Conservation (phyloP, 1,140 invertebrate genomes). For the Orchesella cincta region DNA sequence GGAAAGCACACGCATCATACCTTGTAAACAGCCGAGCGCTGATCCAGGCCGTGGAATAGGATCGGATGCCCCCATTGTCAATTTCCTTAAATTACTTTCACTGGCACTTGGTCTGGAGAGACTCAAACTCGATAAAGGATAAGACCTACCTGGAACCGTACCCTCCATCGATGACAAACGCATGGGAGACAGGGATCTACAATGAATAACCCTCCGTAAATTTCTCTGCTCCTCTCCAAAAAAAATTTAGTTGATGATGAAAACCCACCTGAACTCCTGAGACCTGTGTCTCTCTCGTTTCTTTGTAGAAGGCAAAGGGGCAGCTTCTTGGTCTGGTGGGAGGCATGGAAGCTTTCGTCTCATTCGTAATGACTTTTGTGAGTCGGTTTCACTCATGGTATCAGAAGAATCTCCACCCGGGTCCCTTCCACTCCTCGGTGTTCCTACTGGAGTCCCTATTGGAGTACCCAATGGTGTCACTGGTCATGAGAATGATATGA, state of each 20-base stretch:
- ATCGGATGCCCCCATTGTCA: constrained; percentile 55
- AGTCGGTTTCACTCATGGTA: constrained; percentile 61
- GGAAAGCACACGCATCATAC: constrained; percentile 47
- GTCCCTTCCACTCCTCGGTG: constrained; percentile 54
- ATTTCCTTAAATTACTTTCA: constrained; percentile 59
- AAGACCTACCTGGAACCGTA: constrained; percentile 49
- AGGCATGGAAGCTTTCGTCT: constrained; percentile 63
- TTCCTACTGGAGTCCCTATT: constrained; percentile 57
- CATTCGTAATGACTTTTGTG: constrained; percentile 61
- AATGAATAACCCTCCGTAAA: too few relatives aligned
- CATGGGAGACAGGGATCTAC: constrained; percentile 53
- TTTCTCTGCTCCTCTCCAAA: too few relatives aligned
- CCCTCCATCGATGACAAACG: constrained; percentile 58
- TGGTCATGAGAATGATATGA: constrained; percentile 44
- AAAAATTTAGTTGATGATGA: not conserved
- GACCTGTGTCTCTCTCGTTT: constrained; percentile 53
- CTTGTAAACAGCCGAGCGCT: constrained; percentile 59
- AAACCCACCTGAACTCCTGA: constrained; percentile 54
- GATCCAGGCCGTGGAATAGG: constrained; percentile 57
- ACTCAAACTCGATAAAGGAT: constrained; percentile 53
- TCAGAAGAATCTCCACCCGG: constrained; percentile 59
- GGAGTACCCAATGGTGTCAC: constrained; percentile 55
- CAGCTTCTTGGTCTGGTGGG: constrained; percentile 63
- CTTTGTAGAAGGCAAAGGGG: constrained; percentile 58
- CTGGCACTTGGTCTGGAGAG: constrained; percentile 58